phyloP scores from a whole-genome alignment of 2,888 invertebrate genomes.

The Dryadula phaetusa region DNA sequence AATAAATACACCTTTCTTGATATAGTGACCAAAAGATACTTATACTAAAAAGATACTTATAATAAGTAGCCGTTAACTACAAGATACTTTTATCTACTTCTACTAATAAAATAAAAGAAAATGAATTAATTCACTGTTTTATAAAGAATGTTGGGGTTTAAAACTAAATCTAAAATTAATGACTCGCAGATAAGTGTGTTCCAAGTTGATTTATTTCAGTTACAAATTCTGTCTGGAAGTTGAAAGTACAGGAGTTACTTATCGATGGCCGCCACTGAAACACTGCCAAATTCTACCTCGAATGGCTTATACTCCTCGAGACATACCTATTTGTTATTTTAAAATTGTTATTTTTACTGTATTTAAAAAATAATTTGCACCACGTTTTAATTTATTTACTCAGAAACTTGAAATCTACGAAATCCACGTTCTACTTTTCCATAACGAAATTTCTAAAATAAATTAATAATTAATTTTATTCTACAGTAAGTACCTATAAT shows the following conservation, averaged over 20 bases:
- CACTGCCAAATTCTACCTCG: conserved; percentile 18
- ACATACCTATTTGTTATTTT: conserved; percentile 4
- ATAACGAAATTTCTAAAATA: no score
- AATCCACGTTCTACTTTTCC: no score
- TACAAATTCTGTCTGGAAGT: conserved; percentile 17
- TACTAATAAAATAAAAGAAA: not conserved
- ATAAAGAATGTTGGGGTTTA: not conserved
- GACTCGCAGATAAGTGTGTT: conserved; percentile 17
- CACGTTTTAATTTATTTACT: not conserved
- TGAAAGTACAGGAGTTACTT: conserved; percentile 18
- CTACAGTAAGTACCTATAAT: no score
- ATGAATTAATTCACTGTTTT: not conserved
- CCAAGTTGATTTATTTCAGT: conserved; percentile 10
- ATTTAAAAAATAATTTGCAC: not conserved
- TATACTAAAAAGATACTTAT: not conserved
- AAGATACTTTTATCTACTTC: not conserved
- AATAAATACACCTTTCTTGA: no score
- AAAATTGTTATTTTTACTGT: conserved; percentile 6
- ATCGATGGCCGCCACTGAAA: conserved; percentile 28
- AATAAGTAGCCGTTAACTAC: no score
- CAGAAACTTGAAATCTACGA: no score
- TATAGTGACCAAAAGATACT: no score
- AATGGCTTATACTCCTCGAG: conserved; percentile 2
- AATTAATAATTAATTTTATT: no score
- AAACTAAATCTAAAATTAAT: conserved; percentile 14